phyloP scores from a whole-genome alignment of 2,888 invertebrate genomes.

The Phania funesta region DNA sequence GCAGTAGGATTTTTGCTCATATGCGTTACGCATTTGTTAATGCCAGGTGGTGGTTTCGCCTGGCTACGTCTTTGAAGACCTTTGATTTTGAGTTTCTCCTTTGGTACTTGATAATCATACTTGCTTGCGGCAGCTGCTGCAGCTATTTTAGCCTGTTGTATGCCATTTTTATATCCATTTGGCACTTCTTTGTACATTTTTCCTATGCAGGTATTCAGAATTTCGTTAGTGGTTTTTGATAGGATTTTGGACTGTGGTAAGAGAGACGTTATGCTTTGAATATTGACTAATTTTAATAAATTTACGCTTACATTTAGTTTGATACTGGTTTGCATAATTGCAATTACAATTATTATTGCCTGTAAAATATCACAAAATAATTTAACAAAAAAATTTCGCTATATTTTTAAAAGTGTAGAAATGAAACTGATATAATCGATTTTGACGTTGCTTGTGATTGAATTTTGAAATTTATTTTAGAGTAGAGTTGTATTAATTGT shows the following conservation, averaged over 20 bases:
- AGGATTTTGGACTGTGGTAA: neutral
- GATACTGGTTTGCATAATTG: neutral
- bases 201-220: neutral
- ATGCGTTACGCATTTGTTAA: neutral
- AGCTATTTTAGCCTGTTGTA: neutral
- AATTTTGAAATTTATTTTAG: no score
- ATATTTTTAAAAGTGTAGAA: no score
- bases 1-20: neutral
- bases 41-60: no score
- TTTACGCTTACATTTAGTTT: neutral
- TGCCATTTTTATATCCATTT: neutral
- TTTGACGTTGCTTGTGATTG: no score
- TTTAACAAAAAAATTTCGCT: no score
- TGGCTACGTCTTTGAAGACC: neutral
- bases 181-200: neutral
- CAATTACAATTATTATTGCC: neutral
- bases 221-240: neutral
- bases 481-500: no score
- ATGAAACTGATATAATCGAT: no score
- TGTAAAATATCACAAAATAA: neutral
- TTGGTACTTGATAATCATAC: neutral
- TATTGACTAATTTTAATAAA: neutral
- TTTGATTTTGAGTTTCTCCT: neutral
- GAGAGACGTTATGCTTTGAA: neutral
- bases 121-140: neutral